Percentiles rank a stretch among this genome's conserved stretches.
Conservation (phyloP, 2,113 vertebrate species). For the Poeciliopsis retropinna region DNA sequence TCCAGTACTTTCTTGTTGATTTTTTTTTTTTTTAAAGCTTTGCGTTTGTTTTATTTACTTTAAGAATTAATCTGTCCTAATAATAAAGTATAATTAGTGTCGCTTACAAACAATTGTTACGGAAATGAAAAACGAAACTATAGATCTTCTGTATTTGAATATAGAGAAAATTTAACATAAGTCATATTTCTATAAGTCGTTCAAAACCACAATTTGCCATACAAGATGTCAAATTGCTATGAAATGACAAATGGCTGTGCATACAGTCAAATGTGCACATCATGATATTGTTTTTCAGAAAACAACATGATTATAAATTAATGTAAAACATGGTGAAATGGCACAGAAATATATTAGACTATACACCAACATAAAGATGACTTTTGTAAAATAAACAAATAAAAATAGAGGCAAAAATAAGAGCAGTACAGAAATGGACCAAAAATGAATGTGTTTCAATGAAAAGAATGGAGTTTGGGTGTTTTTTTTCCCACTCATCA, state of each 20-base stretch:
- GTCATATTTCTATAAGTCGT: background rate
- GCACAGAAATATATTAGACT: background rate
- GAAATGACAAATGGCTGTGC: background rate
- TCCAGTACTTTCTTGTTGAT: background rate
- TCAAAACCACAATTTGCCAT: background rate
- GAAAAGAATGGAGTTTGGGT: background rate
- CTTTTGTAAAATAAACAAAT: background rate
- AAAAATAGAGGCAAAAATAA: background rate
- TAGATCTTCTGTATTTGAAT: background rate
- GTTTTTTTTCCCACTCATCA: background rate
- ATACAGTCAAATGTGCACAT: background rate
- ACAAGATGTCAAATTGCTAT: background rate
- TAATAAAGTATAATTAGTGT: background rate
- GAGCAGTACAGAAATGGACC: background rate
- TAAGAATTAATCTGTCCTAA: no score
- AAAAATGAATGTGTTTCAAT: background rate
- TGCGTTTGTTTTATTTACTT: background rate
- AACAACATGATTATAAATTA: background rate
- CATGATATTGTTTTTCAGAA: background rate
- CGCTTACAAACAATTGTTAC: background rate
- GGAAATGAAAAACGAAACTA: background rate
- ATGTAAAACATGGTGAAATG: background rate
- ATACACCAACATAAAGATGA: background rate
- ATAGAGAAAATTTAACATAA: background rate
- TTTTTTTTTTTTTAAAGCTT: background rate